Conservation (phyloP, 2,888 invertebrate species). For the Cataglyphis rosenhaueri region DNA sequence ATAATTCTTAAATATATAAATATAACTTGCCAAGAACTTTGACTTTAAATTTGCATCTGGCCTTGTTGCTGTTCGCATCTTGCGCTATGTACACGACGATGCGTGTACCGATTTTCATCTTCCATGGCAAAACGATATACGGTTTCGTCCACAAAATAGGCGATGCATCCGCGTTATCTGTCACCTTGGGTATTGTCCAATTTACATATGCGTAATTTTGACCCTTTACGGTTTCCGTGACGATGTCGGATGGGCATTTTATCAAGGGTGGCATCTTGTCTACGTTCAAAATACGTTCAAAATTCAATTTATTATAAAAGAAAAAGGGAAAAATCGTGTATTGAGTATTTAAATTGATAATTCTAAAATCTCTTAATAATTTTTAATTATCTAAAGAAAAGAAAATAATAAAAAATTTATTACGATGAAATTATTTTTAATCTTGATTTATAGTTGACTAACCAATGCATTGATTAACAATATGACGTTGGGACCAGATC, state of each 20-base stretch:
- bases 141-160: slow-evolving; percentile 88
- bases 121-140: slow-evolving; percentile 86
- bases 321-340: background rate
- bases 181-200: slow-evolving; percentile 85
- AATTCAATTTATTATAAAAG: background rate
- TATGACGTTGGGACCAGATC: slow-evolving; percentile 86
- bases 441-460: slow-evolving; percentile 60
- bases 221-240: slow-evolving; percentile 85
- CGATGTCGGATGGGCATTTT: slow-evolving; percentile 87
- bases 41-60: slow-evolving; percentile 88
- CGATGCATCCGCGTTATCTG: slow-evolving; percentile 88
- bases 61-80: slow-evolving; percentile 88
- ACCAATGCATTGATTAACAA: slow-evolving; percentile 86
- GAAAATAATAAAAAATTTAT: background rate
- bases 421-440: background rate
- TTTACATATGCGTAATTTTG: slow-evolving; percentile 86
- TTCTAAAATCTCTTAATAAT: background rate
- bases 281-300: slow-evolving; percentile 72
- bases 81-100: slow-evolving; percentile 88
- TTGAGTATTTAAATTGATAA: background rate
- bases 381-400: background rate
- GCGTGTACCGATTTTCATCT: slow-evolving; percentile 88
- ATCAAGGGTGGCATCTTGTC: slow-evolving; percentile 88
- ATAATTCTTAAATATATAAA: background rate
- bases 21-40: slow-evolving; percentile 86